A percentile compares a stretch with the other conserved stretches of the same genome.
Conservation (phyloP, 2,888 invertebrate species). For the Drosophila melanosoma region DNA sequence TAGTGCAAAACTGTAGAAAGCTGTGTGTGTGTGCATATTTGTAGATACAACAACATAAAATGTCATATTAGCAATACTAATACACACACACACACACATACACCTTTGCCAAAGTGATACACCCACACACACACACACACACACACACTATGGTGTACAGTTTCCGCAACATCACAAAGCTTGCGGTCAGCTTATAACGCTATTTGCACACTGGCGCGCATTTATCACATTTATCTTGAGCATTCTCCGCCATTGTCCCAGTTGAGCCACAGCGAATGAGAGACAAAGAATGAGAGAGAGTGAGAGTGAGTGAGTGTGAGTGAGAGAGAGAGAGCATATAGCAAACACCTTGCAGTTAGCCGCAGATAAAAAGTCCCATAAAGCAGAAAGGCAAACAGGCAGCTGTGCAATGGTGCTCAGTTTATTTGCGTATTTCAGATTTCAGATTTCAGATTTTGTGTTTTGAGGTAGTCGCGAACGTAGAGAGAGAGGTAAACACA, state of each 20-base stretch:
- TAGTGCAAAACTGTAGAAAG: neutral
- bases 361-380: conserved; percentile 67
- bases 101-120: neutral
- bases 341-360: conserved; percentile 54
- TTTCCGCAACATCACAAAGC: conserved; percentile 46
- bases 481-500: conserved; percentile 25
- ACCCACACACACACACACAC: neutral
- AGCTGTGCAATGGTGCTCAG: conserved; percentile 62
- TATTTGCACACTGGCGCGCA: conserved; percentile 70
- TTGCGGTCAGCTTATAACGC: conserved; percentile 77
- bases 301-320: neutral
- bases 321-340: neutral
- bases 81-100: conserved; percentile 6
- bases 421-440: conserved; percentile 73
- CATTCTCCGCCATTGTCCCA: conserved; percentile 41
- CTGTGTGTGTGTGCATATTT: conserved; percentile 8
- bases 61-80: conserved; percentile 50
- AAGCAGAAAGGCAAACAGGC: conserved; percentile 73
- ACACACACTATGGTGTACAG: conserved; percentile 24
- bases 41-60: conserved; percentile 25
- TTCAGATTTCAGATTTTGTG: conserved; percentile 51
- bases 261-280: neutral
- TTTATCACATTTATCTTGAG: conserved; percentile 77
- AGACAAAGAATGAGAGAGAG: neutral
- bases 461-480: conserved; percentile 41